A percentile compares a stretch with the other conserved stretches of the same genome.
These are phyloP conservation scores for Labrus mixtus DNA, from an alignment of 2,113 vertebrate genomes.

Conservation along the genomic window DNA sequence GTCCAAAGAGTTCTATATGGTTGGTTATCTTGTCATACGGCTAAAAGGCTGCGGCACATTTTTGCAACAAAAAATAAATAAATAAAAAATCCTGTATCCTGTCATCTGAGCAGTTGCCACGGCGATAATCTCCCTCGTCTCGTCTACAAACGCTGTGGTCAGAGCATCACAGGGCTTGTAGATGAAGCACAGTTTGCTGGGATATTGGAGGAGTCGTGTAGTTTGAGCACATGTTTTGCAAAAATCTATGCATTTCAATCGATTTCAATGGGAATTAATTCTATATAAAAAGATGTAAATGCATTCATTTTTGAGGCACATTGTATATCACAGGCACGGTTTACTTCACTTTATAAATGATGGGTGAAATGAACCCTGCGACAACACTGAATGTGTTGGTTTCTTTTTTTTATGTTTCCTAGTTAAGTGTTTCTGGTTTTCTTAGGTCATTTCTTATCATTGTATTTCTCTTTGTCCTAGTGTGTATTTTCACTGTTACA, in stretches of 20 bases:
- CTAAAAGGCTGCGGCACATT: not conserved
- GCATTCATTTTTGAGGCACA: not conserved
- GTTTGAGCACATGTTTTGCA: not conserved
- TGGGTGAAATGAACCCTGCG: too few species aligned
- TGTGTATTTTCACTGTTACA: too few species aligned
- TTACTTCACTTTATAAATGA: not conserved
- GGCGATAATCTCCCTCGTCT: constrained; percentile 35
- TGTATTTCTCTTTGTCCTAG: too few species aligned
- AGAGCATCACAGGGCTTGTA: not conserved
- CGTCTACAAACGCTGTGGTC: not conserved
- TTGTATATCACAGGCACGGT: not conserved
- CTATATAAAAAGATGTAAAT: not conserved
- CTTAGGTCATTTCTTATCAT: too few species aligned
- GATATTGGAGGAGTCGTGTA: not conserved
- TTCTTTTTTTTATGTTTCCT: too few species aligned
- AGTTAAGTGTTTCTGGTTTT: too few species aligned
- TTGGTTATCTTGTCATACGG: not conserved
- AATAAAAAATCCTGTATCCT: not conserved
- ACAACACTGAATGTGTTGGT: too few species aligned
- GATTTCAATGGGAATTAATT: not conserved
- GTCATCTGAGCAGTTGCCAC: constrained; percentile 21
- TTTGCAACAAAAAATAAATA: not conserved
- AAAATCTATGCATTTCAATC: not conserved
- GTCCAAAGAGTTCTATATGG: not conserved
- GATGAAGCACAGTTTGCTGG: not conserved